Base-by-base conservation (phyloP, 2,797 vertebrate genomes). In the Salarias fasciatus region DNA sequence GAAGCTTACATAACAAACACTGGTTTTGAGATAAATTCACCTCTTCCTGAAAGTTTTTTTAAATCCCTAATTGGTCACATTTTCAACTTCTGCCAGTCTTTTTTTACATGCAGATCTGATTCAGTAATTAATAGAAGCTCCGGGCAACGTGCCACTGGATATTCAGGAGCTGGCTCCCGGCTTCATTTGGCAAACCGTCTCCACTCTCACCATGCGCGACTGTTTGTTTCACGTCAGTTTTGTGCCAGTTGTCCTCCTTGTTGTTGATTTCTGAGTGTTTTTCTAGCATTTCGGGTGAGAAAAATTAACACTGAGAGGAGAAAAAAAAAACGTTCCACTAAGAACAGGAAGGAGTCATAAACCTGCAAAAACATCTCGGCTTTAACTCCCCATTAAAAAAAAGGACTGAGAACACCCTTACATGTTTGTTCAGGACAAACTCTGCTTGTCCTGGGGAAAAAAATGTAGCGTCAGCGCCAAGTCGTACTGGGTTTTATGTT, bases 1-100 rank as follows among this genome's bases (percentile, higher is more conserved):
- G 60, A 35, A 49, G 42, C 70, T 87, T 87, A 80, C 72, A 79
- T 80, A 88, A 87, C 52, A 60, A 14, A n/a, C 35, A 36, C 41
- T 53, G 41, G 18, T 78, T 61, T n/a, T 79, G 67, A 56, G 36
- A 79, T 53, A 49, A 61, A 62, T 66, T 38, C 38, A 40, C 15
- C 24, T 35, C 35, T 3, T 8, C 38, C 6, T 43, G 11, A 28
- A 67, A 30, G 11, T 10, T 31, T 53, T n/a, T 47, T 49, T 12
- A 33, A 59, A 44, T 50, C 37, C 49, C 11, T 18, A 48, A 61
- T 54, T 72, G 40, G 77, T 75, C 60, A 38, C 35, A 48, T 60
- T 58, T 57, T 53, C 47, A 48, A 50, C 67, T 48, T 48, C 57
- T 52, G 37, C 36, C 56, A 55, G 53, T 42, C 35, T 24, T 53